phyloP scores from a whole-genome alignment of 2,113 vertebrate species.

The Amphilophus citrinellus region DNA sequence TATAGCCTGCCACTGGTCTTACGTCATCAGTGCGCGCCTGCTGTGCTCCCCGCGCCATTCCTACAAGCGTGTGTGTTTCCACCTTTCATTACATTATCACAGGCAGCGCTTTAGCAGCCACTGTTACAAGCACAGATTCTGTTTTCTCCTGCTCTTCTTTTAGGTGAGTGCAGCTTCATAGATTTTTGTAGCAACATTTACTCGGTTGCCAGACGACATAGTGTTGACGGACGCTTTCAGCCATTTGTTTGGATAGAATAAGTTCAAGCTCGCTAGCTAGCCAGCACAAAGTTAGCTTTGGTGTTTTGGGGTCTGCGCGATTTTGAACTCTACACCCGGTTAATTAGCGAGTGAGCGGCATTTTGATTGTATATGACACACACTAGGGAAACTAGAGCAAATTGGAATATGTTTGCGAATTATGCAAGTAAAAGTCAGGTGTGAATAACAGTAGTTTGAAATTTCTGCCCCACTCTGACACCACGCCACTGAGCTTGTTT shows the following conservation, averaged over 20 bases:
- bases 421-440: neutral
- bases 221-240: neutral
- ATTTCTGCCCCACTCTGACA: neutral
- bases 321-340: neutral
- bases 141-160: slow-evolving; percentile 13
- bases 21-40: slow-evolving; percentile 73
- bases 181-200: neutral
- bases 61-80: slow-evolving; percentile 73
- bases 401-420: neutral
- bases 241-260: slow-evolving; percentile 19
- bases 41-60: slow-evolving; percentile 71
- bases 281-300: slow-evolving; percentile 59
- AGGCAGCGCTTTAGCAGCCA: slow-evolving; percentile 34
- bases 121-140: slow-evolving; percentile 15
- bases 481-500: neutral
- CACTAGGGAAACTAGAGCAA: neutral
- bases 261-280: slow-evolving; percentile 66
- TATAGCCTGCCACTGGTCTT: too few relatives aligned
- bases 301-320: neutral
- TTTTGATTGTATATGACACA: neutral
- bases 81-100: slow-evolving; percentile 36
- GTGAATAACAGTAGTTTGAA: neutral
- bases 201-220: neutral
- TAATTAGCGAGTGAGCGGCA: neutral
- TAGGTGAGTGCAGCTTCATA: slow-evolving; percentile 61